These are phyloP conservation scores for Vanessa atalanta DNA, from an alignment of 1,140 invertebrate species.

Conservation along the genomic window DNA sequence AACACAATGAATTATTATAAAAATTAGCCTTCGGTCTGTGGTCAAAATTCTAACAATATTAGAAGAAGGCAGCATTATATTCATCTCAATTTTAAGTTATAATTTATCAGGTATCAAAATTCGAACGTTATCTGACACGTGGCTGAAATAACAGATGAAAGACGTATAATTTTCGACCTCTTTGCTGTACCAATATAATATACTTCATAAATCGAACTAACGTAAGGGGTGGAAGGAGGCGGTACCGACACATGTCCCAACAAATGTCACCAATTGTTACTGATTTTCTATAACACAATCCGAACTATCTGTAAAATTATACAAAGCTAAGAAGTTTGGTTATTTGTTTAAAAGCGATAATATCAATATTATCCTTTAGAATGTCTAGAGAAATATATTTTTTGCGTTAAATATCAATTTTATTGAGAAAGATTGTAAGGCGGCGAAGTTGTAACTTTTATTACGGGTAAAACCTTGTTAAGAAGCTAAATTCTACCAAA, in stretches of 20 bases:
- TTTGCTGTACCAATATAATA: slow-evolving; percentile 30
- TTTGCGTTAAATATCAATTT: too few species aligned
- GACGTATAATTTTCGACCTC: slow-evolving; percentile 51
- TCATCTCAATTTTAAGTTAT: neutral
- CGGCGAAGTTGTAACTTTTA: too few species aligned
- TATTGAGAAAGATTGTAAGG: too few species aligned
- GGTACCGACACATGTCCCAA: slow-evolving; percentile 57
- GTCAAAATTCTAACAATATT: too few species aligned
- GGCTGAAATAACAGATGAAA: slow-evolving; percentile 51
- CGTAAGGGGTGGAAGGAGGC: slow-evolving; percentile 47
- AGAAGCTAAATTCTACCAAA: too few species aligned
- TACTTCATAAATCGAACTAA: slow-evolving; percentile 37
- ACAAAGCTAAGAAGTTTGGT: neutral
- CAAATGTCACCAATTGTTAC: slow-evolving; percentile 57
- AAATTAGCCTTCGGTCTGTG: too few species aligned
- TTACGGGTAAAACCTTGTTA: too few species aligned
- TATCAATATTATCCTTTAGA: too few species aligned
- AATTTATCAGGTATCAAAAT: slow-evolving; percentile 18
- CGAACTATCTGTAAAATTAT: neutral
- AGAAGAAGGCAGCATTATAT: neutral
- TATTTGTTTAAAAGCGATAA: too few species aligned
- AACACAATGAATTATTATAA: too few species aligned
- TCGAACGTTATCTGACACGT: slow-evolving; percentile 38
- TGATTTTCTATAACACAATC: slow-evolving; percentile 16
- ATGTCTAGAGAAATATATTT: too few species aligned